Percentiles rank a stretch among this genome's conserved stretches.
Conservation (phyloP, 2,797 vertebrate species). For the Leptodactylus fallax region DNA sequence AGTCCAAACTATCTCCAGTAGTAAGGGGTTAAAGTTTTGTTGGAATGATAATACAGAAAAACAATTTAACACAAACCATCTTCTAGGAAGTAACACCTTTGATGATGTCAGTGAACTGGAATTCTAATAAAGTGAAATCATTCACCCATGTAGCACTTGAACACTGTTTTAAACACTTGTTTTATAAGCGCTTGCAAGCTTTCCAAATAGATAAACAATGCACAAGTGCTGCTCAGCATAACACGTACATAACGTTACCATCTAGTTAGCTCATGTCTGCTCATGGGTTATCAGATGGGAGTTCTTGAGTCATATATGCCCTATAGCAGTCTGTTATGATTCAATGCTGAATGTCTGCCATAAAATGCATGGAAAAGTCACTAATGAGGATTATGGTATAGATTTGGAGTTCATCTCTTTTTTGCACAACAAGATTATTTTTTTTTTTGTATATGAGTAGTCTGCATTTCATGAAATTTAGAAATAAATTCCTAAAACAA, state of each 20-base stretch:
- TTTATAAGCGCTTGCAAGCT: slow-evolving; percentile 33
- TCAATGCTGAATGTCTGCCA: neutral
- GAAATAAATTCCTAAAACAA: neutral
- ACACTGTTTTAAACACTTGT: slow-evolving; percentile 37
- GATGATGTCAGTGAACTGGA: slow-evolving; percentile 54
- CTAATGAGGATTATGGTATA: slow-evolving; percentile 1
- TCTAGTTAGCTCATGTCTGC: slow-evolving; percentile 38
- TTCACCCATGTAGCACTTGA: slow-evolving; percentile 40
- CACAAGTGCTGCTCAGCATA: slow-evolving; percentile 32
- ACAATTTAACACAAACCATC: slow-evolving; percentile 31
- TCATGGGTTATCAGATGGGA: slow-evolving; percentile 17
- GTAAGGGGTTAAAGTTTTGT: neutral
- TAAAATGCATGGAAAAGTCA: neutral
- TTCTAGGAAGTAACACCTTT: slow-evolving; percentile 47
- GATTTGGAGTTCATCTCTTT: neutral
- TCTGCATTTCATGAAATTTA: neutral
- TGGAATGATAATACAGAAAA: slow-evolving; percentile 35
- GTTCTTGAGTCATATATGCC: neutral
- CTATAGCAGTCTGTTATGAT: neutral
- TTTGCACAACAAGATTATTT: no score
- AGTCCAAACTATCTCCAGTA: neutral
- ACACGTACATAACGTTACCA: slow-evolving; percentile 20
- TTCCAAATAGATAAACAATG: slow-evolving; percentile 32
- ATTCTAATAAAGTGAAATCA: slow-evolving; percentile 49
- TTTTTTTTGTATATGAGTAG: neutral